phyloP scores from a whole-genome alignment of 2,888 invertebrate genomes.

The Napeogenes inachia region DNA sequence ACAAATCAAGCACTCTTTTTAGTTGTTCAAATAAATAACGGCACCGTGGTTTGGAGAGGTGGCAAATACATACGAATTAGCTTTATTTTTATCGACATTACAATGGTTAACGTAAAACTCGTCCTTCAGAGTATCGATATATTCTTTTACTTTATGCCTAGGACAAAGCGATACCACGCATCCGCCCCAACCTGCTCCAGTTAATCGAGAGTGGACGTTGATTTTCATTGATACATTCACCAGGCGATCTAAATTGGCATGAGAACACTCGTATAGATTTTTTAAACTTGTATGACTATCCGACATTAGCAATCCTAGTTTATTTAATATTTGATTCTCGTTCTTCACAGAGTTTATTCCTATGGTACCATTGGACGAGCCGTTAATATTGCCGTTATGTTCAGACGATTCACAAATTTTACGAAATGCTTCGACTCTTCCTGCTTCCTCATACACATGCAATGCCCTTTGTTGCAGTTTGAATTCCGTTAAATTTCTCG shows the following conservation, averaged over 20 bases:
- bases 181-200: conserved; percentile 99
- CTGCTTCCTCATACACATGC: conserved; percentile 94
- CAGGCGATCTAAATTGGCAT: conserved; percentile 89
- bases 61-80: conserved; percentile 82
- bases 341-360: conserved; percentile 35
- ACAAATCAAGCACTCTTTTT: conserved; percentile 10
- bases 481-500: conserved; percentile 82
- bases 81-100: conserved; percentile 70
- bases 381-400: conserved; percentile 45
- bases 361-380: conserved; percentile 42
- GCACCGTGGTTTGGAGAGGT: conserved; percentile 85
- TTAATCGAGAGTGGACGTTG: conserved; percentile 91
- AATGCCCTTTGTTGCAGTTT: conserved; percentile 90
- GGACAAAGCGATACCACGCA: conserved; percentile 92
- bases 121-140: conserved; percentile 82
- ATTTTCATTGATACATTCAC: conserved; percentile 84
- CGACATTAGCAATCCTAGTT: conserved; percentile 90
- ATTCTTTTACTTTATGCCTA: conserved; percentile 80
- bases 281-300: conserved; percentile 92
- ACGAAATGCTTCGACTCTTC: conserved; percentile 88
- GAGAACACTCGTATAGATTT: conserved; percentile 94
- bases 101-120: conserved; percentile 81
- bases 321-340: conserved; percentile 61
- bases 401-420: conserved; percentile 72
- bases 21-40: conserved; percentile 61